A percentile compares a stretch with the other conserved stretches of the same genome.
Evolutionary conservation across 2,113 vertebrate species (phyloP).

Genomic region (Romanogobio albipinnatus): DNA sequence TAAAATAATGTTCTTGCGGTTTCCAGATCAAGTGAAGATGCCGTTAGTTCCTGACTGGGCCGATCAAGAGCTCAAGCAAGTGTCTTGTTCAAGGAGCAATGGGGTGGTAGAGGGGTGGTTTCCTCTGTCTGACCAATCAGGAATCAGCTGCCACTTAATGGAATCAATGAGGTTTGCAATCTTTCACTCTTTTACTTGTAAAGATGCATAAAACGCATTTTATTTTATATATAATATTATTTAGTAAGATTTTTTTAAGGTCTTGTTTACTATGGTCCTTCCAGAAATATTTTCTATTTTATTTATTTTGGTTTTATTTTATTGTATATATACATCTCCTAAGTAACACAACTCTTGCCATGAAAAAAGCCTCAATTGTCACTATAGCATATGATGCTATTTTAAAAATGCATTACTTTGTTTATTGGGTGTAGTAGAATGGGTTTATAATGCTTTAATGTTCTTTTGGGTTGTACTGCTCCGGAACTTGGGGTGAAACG

Average conservation of each 20-base stretch:
- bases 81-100: slow-evolving; percentile 60
- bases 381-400: too few species aligned
- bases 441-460: too few species aligned
- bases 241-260: not conserved
- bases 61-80: slow-evolving; percentile 78
- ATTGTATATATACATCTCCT: not conserved
- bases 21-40: slow-evolving; percentile 51
- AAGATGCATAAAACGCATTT: not conserved
- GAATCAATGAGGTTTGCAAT: slow-evolving; percentile 87
- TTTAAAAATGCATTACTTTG: too few species aligned
- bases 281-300: not conserved
- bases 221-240: not conserved
- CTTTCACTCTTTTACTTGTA: not conserved
- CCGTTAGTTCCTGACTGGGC: slow-evolving; percentile 83
- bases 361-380: not conserved
- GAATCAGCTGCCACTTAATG: slow-evolving; percentile 87
- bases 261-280: too few species aligned
- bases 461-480: too few species aligned
- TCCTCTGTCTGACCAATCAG: slow-evolving; percentile 82
- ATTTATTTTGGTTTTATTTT: not conserved
- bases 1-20: slow-evolving; percentile 13
- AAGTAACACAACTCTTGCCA: not conserved
- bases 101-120: slow-evolving; percentile 86
- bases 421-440: too few species aligned
- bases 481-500: too few species aligned